phyloP scores from a whole-genome alignment of 1,140 invertebrate species.

The Periplaneta americana region DNA sequence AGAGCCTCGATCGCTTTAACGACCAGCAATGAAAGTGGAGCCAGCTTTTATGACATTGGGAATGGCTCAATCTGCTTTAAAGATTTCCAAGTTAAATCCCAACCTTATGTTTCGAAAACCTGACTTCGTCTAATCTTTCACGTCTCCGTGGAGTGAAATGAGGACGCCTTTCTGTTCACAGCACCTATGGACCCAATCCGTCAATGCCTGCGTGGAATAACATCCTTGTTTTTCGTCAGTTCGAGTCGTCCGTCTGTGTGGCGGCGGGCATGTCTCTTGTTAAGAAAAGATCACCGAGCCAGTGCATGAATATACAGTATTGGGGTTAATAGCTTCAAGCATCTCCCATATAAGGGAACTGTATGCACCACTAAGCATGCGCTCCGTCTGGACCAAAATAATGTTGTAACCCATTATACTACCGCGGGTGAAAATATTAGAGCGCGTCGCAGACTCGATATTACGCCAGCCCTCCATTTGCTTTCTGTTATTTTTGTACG shows the following conservation, averaged over 20 bases:
- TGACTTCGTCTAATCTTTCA: background rate
- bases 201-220: background rate
- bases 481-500: no score
- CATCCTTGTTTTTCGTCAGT: background rate
- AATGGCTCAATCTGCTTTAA: no score
- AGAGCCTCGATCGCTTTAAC: no score
- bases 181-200: background rate
- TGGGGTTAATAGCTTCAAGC: background rate
- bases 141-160: background rate
- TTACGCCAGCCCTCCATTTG: background rate
- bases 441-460: background rate
- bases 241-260: background rate
- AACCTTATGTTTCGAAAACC: background rate
- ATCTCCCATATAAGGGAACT: background rate
- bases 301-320: background rate
- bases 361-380: background rate
- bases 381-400: background rate
- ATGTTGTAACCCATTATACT: background rate
- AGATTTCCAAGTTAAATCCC: background rate
- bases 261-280: background rate
- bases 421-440: background rate
- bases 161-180: background rate
- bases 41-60: no score
- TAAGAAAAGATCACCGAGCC: background rate
- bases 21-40: no score